phyloP scores from a whole-genome alignment of 2,888 invertebrate species.

The Cheilosia scutellata region DNA sequence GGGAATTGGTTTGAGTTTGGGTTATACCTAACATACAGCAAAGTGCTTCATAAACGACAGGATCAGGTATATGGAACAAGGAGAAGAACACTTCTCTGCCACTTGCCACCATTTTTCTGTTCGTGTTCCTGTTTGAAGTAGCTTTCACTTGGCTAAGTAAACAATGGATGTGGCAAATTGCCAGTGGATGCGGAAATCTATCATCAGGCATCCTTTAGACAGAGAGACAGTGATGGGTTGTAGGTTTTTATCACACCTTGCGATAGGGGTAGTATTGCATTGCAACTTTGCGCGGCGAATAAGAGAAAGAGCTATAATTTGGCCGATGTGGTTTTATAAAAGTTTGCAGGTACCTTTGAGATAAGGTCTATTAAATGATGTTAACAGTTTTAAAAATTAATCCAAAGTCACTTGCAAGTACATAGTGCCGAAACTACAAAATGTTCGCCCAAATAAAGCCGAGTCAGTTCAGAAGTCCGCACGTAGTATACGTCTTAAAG shows the following conservation, averaged over 20 bases:
- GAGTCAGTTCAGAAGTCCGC: too few species aligned
- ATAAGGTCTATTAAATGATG: too few species aligned
- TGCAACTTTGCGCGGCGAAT: background rate
- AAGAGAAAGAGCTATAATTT: background rate
- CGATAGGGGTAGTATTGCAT: conserved; percentile 23
- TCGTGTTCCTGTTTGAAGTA: conserved; percentile 21
- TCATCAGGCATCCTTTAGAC: conserved; percentile 38
- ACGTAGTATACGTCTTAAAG: too few species aligned
- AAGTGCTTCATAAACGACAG: conserved; percentile 5
- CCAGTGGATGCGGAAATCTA: conserved; percentile 66
- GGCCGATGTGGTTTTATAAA: background rate
- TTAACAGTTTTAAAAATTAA: too few species aligned
- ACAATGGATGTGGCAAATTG: conserved; percentile 61
- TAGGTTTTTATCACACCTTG: conserved; percentile 14
- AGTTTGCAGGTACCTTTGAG: background rate
- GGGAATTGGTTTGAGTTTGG: conserved; percentile 8
- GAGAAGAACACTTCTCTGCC: conserved; percentile 3
- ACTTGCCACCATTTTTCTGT: conserved; percentile 52
- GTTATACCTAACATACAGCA: background rate
- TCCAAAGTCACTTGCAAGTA: too few species aligned
- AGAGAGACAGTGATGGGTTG: conserved; percentile 2
- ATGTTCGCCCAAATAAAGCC: too few species aligned
- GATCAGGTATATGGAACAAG: conserved; percentile 41
- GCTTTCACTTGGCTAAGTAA: conserved; percentile 62
- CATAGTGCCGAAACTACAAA: too few species aligned